A percentile compares a stretch with the other conserved stretches of the same genome.
These are phyloP conservation scores for Heliconius cydno DNA, from an alignment of 2,888 invertebrate species.

Conservation along the genomic window DNA sequence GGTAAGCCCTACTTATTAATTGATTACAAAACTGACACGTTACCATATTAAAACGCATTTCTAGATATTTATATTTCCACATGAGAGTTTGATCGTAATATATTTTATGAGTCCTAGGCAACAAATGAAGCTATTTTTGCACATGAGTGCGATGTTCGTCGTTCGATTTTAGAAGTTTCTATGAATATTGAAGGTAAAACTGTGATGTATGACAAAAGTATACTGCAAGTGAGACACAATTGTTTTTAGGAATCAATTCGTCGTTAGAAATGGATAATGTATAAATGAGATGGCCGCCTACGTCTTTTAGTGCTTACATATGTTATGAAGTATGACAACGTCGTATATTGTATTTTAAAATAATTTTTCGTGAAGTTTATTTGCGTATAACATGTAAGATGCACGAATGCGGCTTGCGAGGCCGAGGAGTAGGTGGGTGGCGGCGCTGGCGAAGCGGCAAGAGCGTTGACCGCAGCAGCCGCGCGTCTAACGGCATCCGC, in stretches of 20 bases:
- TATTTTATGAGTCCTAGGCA: background rate
- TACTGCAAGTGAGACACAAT: constrained; percentile 53
- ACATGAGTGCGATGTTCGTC: constrained; percentile 46
- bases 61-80: constrained; percentile 10
- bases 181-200: constrained; percentile 50
- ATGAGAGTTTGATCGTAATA: constrained; percentile 7
- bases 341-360: background rate
- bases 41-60: background rate
- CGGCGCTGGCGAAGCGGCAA: constrained; percentile 71
- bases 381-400: constrained; percentile 41
- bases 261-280: constrained; percentile 9
- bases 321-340: background rate
- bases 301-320: background rate
- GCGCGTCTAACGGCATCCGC: constrained; percentile 67
- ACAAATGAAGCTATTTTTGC: constrained; percentile 44
- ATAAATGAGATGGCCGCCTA: constrained; percentile 12
- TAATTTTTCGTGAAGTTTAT: no score
- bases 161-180: constrained; percentile 28
- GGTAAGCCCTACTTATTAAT: constrained; percentile 76
- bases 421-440: constrained; percentile 50
- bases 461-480: constrained; percentile 72
- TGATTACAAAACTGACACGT: background rate
- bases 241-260: background rate
- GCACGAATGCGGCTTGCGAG: constrained; percentile 36
- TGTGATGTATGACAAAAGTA: constrained; percentile 43